A percentile compares a stretch with the other conserved stretches of the same genome.
These are phyloP conservation scores for Sebastes hopkinsi DNA, from an alignment of 2,797 vertebrate genomes.

Conservation along the genomic window DNA sequence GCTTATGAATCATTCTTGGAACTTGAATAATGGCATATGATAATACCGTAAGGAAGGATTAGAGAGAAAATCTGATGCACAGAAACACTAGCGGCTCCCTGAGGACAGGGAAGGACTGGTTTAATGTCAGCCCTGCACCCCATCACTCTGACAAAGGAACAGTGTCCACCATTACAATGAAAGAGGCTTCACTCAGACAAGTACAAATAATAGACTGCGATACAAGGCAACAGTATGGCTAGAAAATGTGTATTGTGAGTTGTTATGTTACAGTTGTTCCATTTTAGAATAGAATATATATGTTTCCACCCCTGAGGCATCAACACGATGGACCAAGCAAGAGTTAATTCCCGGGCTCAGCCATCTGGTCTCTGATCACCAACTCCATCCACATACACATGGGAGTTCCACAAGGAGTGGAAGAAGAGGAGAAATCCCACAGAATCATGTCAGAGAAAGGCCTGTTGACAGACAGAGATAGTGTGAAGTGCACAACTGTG, in stretches of 20 bases:
- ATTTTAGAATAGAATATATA: no score
- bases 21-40: constrained; percentile 3
- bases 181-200: constrained; percentile 8
- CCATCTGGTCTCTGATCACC: background rate
- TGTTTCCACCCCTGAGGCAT: background rate
- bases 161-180: constrained; percentile 24
- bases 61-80: constrained; percentile 69
- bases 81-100: constrained; percentile 55
- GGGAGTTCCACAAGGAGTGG: background rate
- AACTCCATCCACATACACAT: background rate
- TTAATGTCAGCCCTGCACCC: constrained; percentile 58
- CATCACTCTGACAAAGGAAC: constrained; percentile 44
- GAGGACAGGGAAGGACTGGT: constrained; percentile 47
- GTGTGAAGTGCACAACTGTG: background rate
- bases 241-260: background rate
- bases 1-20: background rate
- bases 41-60: constrained; percentile 52
- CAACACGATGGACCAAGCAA: background rate
- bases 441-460: background rate
- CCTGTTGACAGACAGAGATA: background rate
- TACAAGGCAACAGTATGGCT: background rate
- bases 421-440: background rate
- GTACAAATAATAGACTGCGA: background rate
- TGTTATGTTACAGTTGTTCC: no score
- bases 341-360: background rate